These are phyloP conservation scores for Trichomycterus rosablanca DNA, from an alignment of 2,113 vertebrate genomes.

Conservation along the genomic window DNA sequence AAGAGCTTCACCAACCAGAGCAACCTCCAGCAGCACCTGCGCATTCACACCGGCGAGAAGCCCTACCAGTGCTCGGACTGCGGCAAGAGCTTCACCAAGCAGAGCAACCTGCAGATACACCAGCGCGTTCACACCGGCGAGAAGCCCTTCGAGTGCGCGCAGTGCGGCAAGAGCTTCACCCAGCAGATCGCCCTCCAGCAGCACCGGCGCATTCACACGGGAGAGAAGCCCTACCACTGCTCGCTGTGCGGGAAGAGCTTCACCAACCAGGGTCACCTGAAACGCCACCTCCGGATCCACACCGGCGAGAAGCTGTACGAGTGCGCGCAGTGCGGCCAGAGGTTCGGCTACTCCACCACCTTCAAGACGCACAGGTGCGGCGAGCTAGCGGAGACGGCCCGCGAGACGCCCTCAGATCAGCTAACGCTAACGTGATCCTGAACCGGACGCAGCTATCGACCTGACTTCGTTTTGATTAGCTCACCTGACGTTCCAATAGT, in stretches of 20 bases:
- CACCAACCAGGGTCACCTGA: neutral
- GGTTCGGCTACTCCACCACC: neutral
- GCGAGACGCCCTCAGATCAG: too few species aligned
- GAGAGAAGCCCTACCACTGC: conserved; percentile 1
- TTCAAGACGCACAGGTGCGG: neutral
- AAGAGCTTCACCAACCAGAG: conserved; percentile 5
- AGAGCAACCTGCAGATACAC: neutral
- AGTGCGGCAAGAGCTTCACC: conserved; percentile 1
- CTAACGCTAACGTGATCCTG: too few species aligned
- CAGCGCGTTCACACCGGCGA: conserved; percentile 1
- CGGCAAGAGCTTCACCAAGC: conserved; percentile 2
- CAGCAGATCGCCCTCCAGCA: neutral
- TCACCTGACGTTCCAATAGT: too few species aligned
- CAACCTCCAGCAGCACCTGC: conserved; percentile 9
- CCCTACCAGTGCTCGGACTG: neutral
- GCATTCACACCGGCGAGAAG: conserved; percentile 10
- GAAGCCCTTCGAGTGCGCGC: neutral
- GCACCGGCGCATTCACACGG: neutral
- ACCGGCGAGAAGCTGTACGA: neutral
- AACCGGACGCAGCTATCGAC: too few species aligned
- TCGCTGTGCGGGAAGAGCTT: neutral
- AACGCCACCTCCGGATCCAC: neutral
- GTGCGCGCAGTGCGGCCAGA: neutral
- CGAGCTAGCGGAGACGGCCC: too few species aligned
- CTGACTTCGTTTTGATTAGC: too few species aligned